A percentile compares a stretch with the other conserved stretches of the same genome.
Evolutionary conservation across 2,888 invertebrate genomes (phyloP).

Genomic region (Suillia variegata): DNA sequence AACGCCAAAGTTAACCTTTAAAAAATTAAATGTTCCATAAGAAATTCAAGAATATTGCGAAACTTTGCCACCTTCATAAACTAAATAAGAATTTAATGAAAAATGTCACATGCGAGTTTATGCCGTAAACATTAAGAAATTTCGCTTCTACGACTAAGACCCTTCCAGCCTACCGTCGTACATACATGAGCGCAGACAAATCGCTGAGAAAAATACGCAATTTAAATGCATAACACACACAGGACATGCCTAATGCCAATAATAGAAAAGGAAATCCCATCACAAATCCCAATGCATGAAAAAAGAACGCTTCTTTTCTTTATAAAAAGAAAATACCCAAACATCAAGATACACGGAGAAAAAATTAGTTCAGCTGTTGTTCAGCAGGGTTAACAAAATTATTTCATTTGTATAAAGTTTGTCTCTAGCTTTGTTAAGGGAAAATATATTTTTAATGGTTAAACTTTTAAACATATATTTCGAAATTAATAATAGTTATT

Average conservation of each 20-base stretch:
- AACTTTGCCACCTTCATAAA: constrained; percentile 43
- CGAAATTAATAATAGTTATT: too few relatives aligned
- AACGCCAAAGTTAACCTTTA: constrained; percentile 1
- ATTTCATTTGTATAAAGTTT: too few relatives aligned
- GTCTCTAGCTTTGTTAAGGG: too few relatives aligned
- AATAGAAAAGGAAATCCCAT: constrained; percentile 63
- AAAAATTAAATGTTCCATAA: constrained; percentile 36
- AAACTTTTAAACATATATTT: too few relatives aligned
- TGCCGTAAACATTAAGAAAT: constrained; percentile 49
- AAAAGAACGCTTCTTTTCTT: too few relatives aligned
- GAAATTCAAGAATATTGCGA: constrained; percentile 43
- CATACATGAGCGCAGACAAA: constrained; percentile 54
- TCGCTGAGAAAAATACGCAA: constrained; percentile 62
- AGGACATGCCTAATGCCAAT: constrained; percentile 62
- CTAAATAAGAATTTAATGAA: constrained; percentile 46
- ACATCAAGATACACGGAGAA: constrained; percentile 35
- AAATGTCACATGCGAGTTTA: constrained; percentile 38
- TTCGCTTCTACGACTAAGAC: constrained; percentile 25
- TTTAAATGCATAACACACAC: constrained; percentile 63
- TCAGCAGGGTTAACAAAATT: too few relatives aligned
- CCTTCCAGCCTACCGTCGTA: constrained; percentile 15
- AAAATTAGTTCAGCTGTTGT: too few relatives aligned
- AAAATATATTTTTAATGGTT: too few relatives aligned
- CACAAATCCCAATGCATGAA: constrained; percentile 60
- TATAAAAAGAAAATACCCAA: background rate